phyloP scores from a whole-genome alignment of 2,888 invertebrate genomes.

The Osedax frankpressi region DNA sequence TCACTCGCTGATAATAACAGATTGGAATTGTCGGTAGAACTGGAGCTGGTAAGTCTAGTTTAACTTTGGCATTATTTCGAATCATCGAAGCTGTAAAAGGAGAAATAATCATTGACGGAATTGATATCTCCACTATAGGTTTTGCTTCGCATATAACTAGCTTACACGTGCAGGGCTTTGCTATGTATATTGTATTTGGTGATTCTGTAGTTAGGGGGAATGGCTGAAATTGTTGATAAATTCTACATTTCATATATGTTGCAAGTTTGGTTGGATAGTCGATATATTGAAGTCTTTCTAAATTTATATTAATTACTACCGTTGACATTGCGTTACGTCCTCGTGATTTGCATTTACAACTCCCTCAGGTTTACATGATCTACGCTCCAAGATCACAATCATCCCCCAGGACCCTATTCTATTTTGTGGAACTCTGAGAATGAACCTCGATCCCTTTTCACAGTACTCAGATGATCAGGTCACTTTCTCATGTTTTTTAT shows the following conservation, averaged over 20 bases:
- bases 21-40: constrained; percentile 40
- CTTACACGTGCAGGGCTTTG: too few species aligned
- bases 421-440: constrained; percentile 26
- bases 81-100: constrained; percentile 36
- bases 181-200: too few species aligned
- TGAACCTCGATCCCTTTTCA: constrained; percentile 46
- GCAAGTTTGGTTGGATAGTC: too few species aligned
- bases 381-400: constrained; percentile 24
- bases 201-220: too few species aligned
- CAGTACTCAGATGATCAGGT: constrained; percentile 34
- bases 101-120: constrained; percentile 34
- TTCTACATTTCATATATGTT: too few species aligned
- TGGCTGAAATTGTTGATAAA: too few species aligned
- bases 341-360: too few species aligned
- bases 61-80: constrained; percentile 38
- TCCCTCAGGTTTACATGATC: constrained; percentile 20
- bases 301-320: too few species aligned
- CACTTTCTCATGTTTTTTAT: background rate
- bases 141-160: too few species aligned
- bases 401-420: constrained; percentile 28
- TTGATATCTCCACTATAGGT: constrained; percentile 33
- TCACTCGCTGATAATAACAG: constrained; percentile 26
- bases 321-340: too few species aligned
- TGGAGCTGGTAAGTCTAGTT: constrained; percentile 40
- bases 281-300: too few species aligned